Evolutionary conservation across 23 tunicate species (phyloP), one percentile per base, ranked within the genome.

Genomic region (Corella eumyota): DNA sequence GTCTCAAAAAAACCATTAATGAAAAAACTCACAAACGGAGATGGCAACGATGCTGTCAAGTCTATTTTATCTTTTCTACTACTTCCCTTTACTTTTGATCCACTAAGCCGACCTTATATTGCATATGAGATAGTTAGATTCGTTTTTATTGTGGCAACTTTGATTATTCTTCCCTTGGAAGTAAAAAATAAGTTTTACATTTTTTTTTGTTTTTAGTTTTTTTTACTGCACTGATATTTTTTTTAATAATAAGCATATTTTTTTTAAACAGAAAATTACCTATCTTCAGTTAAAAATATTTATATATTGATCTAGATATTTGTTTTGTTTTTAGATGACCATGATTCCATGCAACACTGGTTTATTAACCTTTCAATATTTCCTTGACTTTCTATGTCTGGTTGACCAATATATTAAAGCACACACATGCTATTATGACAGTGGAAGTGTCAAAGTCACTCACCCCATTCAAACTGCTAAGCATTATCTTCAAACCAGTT

Each of bases 91-190:
- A 62, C 88, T 1, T 88, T 88, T 36, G 72, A 72, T 62, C 96
- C 96, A 5, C 50, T 52, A 49, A 73, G 76, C 65, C 67, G 36
- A 44, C 30, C 34, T 2, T 88, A 65, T 37, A 30, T 62, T 3
- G 13, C 34, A 4, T 88, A 88, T 55, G 96, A 88, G 33, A 45
- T 53, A 4, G 17, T 78, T 26, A 36, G 88, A 25, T 38, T 45
- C 30, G 30, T 78, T 4, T 34, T 72, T 24, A 73, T 57, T 20
- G 20, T 88, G 6, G 17, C 73, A 0, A 88, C 78, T 0, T 27
- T 88, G 45, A 6, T 88, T 5, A 71, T 88, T 32, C 77, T 78
- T 0, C 96, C 96, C 25, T 30, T 78, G 21, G 81, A 88, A 73
- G 96, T 88, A 65, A 27, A 56, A 36, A 4, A 26, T 57, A n/a